Base-by-base conservation (phyloP, 1,140 invertebrate species). In the Solen grandis region DNA sequence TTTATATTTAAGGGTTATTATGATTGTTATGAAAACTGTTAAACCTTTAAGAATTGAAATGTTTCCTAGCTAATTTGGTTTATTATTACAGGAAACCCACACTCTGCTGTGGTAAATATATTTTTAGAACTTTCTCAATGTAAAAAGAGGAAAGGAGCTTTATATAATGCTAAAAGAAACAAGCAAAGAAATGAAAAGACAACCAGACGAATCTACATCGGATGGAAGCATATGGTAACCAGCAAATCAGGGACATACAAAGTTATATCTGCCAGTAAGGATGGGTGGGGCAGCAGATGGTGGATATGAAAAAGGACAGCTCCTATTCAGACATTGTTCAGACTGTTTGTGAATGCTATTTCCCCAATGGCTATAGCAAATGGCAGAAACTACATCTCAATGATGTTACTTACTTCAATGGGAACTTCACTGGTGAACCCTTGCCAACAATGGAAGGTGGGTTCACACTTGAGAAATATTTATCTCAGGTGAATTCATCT, bases 261-360 rank as follows among this genome's bases (percentile, higher is more conserved):
- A 68, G 36, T 68, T 46, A 25, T 68, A 46, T 46, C 63, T 46
- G 63, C 63, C 29, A 68, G 63, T 41, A 68, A 68, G 36, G 63
- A 25, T 5, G 36, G 63, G 1, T n/a, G n/a, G 63, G 38, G 14
- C 63, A 68, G 27, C 19, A 46, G n/a, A 13, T 29, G 50, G 38
- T 68, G 63, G 63, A 68, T 68, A 41, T 68, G 19, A 68, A 41
- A 22, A 68, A 68, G 50, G 63, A 68, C 2, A 68, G 63, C 63
- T 68, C 36, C 35, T 68, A 25, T 46, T 35, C 63, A 25, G 63
- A 68, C 38, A 35, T 68, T n/a, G 36, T 68, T 68, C 38, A 68
- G 63, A 29, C 50, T 35, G 50, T 46, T 46, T 46, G 63, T 68
- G 41, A 68, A 25, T 68, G 35, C 63, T 68, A 68, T 68, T 68